Percentiles rank a stretch among this genome's conserved stretches.
phyloP scores from a whole-genome alignment of 1,140 invertebrate genomes.

The Zaprionus nigranus region DNA sequence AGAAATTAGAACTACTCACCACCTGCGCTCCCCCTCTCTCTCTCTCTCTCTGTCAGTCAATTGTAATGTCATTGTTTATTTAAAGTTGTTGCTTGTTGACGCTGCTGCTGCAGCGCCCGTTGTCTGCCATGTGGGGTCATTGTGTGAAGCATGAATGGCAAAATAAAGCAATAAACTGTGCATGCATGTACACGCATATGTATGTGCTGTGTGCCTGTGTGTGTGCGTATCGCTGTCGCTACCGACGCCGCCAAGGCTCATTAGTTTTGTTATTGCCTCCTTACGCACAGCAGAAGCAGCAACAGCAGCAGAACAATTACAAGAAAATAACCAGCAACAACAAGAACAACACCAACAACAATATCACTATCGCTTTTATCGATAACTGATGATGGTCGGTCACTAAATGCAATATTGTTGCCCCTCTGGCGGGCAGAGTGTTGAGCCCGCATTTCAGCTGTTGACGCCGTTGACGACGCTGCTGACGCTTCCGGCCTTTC shows the following conservation, averaged over 20 bases:
- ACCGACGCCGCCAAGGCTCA: constrained; percentile 76
- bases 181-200: constrained; percentile 8
- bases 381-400: constrained; percentile 63
- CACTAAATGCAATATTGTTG: constrained; percentile 56
- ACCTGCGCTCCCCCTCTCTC: background rate
- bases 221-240: constrained; percentile 28
- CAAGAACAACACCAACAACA: constrained; percentile 28
- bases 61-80: constrained; percentile 53
- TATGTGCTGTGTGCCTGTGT: constrained; percentile 23
- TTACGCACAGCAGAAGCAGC: constrained; percentile 46
- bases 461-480: constrained; percentile 35
- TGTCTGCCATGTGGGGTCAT: constrained; percentile 75
- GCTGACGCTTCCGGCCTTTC: constrained; percentile 47
- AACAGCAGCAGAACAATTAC: constrained; percentile 27
- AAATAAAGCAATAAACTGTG: constrained; percentile 74
- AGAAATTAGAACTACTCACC: background rate
- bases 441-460: constrained; percentile 70
- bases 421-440: constrained; percentile 23
- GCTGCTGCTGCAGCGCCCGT: constrained; percentile 32
- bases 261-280: constrained; percentile 80
- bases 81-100: constrained; percentile 37
- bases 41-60: background rate
- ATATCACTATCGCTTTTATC: constrained; percentile 71
- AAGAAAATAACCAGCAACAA: constrained; percentile 30
- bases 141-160: constrained; percentile 73